These are phyloP conservation scores for Columba janthina DNA, from an alignment of 2,113 vertebrate species.

Conservation along the genomic window DNA sequence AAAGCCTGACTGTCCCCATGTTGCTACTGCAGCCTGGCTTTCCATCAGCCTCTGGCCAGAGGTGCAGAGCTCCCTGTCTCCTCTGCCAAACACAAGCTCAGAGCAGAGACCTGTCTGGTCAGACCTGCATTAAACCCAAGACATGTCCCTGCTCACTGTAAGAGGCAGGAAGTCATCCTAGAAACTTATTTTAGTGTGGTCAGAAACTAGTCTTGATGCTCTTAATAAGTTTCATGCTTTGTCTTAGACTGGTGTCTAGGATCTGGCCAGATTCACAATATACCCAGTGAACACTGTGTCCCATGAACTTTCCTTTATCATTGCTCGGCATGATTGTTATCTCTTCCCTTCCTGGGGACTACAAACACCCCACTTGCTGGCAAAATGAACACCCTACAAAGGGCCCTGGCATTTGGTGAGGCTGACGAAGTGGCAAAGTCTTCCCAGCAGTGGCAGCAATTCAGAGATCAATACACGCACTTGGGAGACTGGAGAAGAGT, in stretches of 20 bases:
- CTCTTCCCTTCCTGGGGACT: background rate
- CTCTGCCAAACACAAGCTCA: background rate
- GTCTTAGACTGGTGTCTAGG: background rate
- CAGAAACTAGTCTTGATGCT: background rate
- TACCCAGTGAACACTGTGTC: background rate
- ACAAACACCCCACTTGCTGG: background rate
- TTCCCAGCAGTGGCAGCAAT: background rate
- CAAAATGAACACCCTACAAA: background rate
- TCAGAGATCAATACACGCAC: background rate
- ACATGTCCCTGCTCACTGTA: background rate
- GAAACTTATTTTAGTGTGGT: background rate
- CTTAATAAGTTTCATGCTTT: rapidly evolving
- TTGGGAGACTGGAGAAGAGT: background rate
- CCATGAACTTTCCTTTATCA: background rate
- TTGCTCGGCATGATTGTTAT: too few relatives aligned
- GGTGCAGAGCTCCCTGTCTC: background rate
- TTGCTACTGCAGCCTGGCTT: background rate
- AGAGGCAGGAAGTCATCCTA: background rate
- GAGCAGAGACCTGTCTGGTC: background rate
- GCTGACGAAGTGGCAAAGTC: background rate
- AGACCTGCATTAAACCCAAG: background rate
- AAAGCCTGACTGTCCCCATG: background rate
- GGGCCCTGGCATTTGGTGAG: rapidly evolving
- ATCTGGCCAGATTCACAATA: background rate
- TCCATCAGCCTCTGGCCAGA: background rate